Evolutionary conservation across 2,888 invertebrate species (phyloP).

Genomic region (Eretmocerus hayati): DNA sequence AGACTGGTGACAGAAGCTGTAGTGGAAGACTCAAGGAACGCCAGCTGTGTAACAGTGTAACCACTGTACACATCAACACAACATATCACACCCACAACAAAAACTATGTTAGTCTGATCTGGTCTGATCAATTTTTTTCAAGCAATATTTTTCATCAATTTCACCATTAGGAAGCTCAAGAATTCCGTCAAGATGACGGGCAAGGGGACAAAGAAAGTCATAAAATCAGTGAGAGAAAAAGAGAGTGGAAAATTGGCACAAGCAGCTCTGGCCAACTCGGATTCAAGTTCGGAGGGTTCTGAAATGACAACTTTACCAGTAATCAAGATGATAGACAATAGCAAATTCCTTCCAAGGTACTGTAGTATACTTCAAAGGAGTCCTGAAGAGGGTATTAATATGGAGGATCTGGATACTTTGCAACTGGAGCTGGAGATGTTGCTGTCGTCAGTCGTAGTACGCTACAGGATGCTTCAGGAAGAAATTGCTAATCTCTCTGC

Average conservation of each 20-base stretch:
- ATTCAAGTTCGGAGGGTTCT: constrained; percentile 36
- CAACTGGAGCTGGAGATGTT: constrained; percentile 83
- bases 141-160: too few species aligned
- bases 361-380: constrained; percentile 53
- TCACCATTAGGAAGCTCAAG: too few species aligned
- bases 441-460: constrained; percentile 73
- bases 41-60: too few species aligned
- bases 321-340: constrained; percentile 64
- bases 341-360: constrained; percentile 61
- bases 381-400: constrained; percentile 69
- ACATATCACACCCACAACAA: too few species aligned
- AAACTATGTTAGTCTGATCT: too few species aligned
- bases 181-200: constrained; percentile 43
- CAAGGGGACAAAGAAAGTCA: constrained; percentile 41
- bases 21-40: too few species aligned
- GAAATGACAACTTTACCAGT: constrained; percentile 52
- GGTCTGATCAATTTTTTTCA: too few species aligned
- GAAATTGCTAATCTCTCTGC: constrained; percentile 66
- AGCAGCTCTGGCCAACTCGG: constrained; percentile 26
- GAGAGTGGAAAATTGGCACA: constrained; percentile 36
- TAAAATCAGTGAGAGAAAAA: constrained; percentile 31
- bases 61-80: too few species aligned
- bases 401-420: constrained; percentile 82
- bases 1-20: too few species aligned
- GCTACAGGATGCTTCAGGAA: constrained; percentile 69